A percentile compares a stretch with the other conserved stretches of the same genome.
These are phyloP conservation scores for Ophraella communa DNA, from an alignment of 2,888 invertebrate genomes.

Conservation along the genomic window DNA sequence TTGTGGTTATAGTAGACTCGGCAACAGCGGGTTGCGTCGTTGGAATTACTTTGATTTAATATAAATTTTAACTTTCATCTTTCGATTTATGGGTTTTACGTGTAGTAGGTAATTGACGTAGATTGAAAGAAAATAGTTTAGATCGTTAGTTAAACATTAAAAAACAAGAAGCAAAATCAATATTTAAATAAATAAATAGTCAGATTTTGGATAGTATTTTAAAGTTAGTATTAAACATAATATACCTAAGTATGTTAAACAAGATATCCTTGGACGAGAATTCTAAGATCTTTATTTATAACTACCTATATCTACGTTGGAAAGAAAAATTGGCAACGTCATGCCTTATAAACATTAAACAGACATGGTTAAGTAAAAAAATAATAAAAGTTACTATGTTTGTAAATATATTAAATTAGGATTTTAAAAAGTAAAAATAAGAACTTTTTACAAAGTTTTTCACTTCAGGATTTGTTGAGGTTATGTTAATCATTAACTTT, in stretches of 20 bases:
- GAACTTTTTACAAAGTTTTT: too few relatives aligned
- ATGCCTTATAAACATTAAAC: too few relatives aligned
- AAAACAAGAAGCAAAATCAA: not conserved
- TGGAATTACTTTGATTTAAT: slow-evolving; percentile 10
- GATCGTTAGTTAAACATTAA: slow-evolving; percentile 1
- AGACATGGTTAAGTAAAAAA: too few relatives aligned
- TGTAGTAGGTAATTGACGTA: slow-evolving; percentile 23
- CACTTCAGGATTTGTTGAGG: too few relatives aligned
- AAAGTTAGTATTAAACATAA: too few relatives aligned
- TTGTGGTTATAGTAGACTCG: not conserved
- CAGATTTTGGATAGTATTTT: too few relatives aligned
- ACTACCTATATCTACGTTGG: not conserved
- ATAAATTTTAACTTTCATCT: slow-evolving; percentile 10
- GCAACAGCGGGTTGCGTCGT: not conserved
- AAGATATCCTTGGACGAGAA: not conserved
- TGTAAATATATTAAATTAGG: too few relatives aligned
- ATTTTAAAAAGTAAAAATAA: too few relatives aligned
- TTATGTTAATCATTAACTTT: too few relatives aligned
- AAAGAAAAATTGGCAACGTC: not conserved
- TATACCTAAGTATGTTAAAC: not conserved
- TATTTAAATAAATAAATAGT: too few relatives aligned
- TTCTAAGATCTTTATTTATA: not conserved
- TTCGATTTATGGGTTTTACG: slow-evolving; percentile 22
- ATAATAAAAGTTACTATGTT: too few relatives aligned
- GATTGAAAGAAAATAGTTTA: not conserved